phyloP scores from a whole-genome alignment of 2,888 invertebrate genomes.

The Pilophorus perplexus region DNA sequence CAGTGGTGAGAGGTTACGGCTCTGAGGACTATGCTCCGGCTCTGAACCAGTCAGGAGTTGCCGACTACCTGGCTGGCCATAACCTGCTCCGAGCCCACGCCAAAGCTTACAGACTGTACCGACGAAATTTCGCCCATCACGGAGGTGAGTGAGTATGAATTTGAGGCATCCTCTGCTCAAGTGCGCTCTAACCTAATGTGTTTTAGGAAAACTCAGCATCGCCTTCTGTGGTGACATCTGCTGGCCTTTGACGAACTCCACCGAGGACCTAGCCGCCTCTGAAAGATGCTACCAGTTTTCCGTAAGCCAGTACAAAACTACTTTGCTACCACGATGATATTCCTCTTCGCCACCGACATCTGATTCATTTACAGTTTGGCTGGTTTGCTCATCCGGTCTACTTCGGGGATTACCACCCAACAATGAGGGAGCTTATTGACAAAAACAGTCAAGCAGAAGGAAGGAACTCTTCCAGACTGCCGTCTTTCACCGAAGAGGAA shows the following conservation, averaged over 20 bases:
- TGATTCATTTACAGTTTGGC: conserved; percentile 46
- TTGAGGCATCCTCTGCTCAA: too few species aligned
- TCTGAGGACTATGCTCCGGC: conserved; percentile 48
- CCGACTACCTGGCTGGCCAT: conserved; percentile 63
- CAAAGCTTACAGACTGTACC: conserved; percentile 62
- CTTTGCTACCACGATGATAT: neutral
- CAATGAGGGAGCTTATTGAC: conserved; percentile 55
- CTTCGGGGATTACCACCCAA: conserved; percentile 57
- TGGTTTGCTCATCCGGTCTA: conserved; percentile 49
- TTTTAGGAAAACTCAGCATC: conserved; percentile 60
- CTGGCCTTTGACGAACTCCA: conserved; percentile 57
- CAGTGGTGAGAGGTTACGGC: conserved; percentile 48
- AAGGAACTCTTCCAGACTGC: conserved; percentile 54
- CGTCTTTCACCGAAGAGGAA: conserved; percentile 57
- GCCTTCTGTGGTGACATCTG: conserved; percentile 60
- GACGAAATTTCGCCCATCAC: conserved; percentile 59
- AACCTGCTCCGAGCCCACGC: conserved; percentile 66
- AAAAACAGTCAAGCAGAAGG: conserved; percentile 54
- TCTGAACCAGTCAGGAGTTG: conserved; percentile 57
- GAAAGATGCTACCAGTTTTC: conserved; percentile 59
- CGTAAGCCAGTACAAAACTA: conserved; percentile 48
- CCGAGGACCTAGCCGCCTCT: conserved; percentile 58
- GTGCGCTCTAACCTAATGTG: too few species aligned
- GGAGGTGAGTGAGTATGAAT: conserved; percentile 43
- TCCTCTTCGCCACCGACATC: neutral